Percentiles rank a stretch among this genome's conserved stretches.
These are phyloP conservation scores for Eupelmus urozonus DNA, from an alignment of 2,888 invertebrate genomes.

Conservation along the genomic window DNA sequence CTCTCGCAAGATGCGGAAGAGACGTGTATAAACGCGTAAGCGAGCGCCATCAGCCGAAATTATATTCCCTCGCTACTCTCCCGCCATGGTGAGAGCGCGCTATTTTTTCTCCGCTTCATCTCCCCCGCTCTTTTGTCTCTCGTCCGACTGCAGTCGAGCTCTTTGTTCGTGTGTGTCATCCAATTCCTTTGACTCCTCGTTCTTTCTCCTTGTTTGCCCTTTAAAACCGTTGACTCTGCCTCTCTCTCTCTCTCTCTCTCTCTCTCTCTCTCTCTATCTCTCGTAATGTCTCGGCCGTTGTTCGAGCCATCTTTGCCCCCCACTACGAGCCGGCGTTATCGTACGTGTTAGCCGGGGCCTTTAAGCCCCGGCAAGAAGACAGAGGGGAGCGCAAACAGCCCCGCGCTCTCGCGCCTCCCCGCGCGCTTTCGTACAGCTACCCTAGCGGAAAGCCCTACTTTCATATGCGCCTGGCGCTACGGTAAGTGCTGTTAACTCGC, in stretches of 20 bases:
- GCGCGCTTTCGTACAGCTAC: conserved; percentile 1
- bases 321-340: conserved; percentile 20
- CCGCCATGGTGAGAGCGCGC: no score
- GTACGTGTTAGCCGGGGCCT: conserved; percentile 24
- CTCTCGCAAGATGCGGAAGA: conserved; percentile 1
- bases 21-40: no score
- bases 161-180: neutral
- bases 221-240: neutral
- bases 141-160: neutral
- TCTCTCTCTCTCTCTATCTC: neutral
- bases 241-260: neutral
- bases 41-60: neutral
- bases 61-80: neutral
- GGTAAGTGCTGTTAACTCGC: conserved; percentile 67
- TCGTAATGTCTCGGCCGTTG: conserved; percentile 10
- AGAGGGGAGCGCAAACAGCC: conserved; percentile 31
- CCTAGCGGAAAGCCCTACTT: conserved; percentile 56
- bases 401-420: neutral
- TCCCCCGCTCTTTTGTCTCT: neutral
- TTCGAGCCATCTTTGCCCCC: conserved; percentile 35
- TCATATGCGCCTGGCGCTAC: conserved; percentile 61
- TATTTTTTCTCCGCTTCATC: neutral
- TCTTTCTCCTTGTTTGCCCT: neutral
- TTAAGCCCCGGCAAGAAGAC: conserved; percentile 28
- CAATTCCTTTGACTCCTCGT: conserved; percentile 15